Evolutionary conservation across 2,113 vertebrate genomes (phyloP), one percentile per base, ranked within the genome.

Genomic region (Apteryx owenii): DNA sequence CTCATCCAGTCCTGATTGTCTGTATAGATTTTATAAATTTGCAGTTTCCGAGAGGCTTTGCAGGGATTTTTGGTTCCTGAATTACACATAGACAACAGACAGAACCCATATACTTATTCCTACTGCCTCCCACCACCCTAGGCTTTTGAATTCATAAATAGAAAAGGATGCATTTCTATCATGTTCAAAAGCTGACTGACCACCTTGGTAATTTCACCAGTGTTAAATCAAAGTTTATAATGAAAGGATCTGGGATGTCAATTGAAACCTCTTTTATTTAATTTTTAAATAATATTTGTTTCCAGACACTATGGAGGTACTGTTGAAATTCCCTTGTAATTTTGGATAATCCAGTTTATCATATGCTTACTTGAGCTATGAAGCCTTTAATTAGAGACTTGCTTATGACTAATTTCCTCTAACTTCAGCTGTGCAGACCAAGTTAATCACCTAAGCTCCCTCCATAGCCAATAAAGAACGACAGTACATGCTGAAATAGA

Each of bases 391-490:
- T 78, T 85, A 80, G 58, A 53, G 10, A 10, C 14, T 61, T 88
- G 38, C n/a, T 61, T 95, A 76, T 85, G 62, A 90, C 66, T 91
- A 65, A 82, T 91, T 93, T 91, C 50, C 53, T 64, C 54, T 75
- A 71, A 68, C 26, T 81, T 86, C 51, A 82, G 42, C 20, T 76
- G 21, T 60, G 7, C 54, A 48, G 29, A 92, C 36, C 10, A 81
- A 60, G 29, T 22, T 81, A 66, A 89, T 81, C 22, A 66, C 3
- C 8, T 87, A 62, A 40, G 20, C 8, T 89, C 13, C 28, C 3
- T 60, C 28, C 48, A 31, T 62, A 70, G 44, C n/a, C 11, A 71
- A 61, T 50, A 61, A 65, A 3, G 11, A 85, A 44, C 61, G 75
- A 81, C 5, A 80, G 72, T 14, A 17, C 44, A 69, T 12, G 15